These are phyloP conservation scores for Benthosema pterotum DNA, from an alignment of 2,797 vertebrate genomes.

Conservation along the genomic window DNA sequence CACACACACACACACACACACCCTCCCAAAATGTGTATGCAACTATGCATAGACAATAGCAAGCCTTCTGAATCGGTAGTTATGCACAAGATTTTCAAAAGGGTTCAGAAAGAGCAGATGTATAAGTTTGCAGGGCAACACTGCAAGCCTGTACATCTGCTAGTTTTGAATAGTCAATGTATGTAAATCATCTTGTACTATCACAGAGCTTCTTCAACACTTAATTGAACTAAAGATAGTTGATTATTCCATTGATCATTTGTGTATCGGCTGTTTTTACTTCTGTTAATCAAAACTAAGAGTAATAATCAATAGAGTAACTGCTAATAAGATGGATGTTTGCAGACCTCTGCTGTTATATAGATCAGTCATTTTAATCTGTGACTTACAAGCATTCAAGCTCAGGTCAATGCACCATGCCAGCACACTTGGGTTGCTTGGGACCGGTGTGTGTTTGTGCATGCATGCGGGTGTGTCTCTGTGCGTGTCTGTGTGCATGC, in stretches of 20 bases:
- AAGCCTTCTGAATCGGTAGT: no score
- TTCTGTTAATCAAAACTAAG: no score
- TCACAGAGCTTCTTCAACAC: not conserved
- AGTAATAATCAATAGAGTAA: not conserved
- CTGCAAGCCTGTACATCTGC: no score
- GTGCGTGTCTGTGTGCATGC: slow-evolving; percentile 18
- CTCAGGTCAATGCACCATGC: not conserved
- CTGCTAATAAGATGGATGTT: not conserved
- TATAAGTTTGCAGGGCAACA: no score
- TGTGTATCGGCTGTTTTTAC: no score
- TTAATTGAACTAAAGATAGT: no score
- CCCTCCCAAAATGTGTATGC: not conserved
- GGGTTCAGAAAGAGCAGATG: no score
- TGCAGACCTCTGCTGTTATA: not conserved
- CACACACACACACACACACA: no score
- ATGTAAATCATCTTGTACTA: not conserved
- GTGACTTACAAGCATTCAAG: slow-evolving; percentile 1
- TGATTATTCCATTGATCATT: no score
- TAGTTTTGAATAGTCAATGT: no score
- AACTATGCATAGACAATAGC: no score
- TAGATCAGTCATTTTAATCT: not conserved
- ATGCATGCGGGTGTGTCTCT: slow-evolving; percentile 20
- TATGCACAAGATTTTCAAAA: no score
- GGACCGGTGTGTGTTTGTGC: slow-evolving; percentile 7
- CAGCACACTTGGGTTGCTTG: not conserved